Evolutionary conservation across 1,140 invertebrate species (phyloP).

Genomic region (Solenopsis invicta): DNA sequence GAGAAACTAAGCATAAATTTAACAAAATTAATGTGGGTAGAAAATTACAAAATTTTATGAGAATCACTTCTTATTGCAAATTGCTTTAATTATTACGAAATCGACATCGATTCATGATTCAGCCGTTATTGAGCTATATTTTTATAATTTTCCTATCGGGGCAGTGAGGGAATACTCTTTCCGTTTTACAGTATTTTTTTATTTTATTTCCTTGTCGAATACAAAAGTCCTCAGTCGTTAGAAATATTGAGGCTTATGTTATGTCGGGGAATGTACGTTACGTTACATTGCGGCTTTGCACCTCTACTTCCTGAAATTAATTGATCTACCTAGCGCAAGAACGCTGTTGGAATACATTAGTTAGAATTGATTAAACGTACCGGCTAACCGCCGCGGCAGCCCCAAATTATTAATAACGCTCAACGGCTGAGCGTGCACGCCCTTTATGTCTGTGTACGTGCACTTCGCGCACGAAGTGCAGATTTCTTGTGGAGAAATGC

Average conservation of each 20-base stretch:
- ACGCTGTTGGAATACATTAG: conserved; percentile 31
- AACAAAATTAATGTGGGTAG: no score
- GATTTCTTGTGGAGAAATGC: conserved; percentile 82
- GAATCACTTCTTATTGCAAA: no score
- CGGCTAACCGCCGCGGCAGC: conserved; percentile 79
- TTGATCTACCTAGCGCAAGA: not conserved
- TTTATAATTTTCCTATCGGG: not conserved
- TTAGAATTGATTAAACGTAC: conserved; percentile 74
- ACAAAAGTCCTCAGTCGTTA: not conserved
- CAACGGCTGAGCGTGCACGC: conserved; percentile 80
- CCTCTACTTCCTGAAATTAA: not conserved
- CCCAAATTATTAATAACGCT: conserved; percentile 79
- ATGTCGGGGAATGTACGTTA: not conserved
- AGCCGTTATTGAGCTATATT: no score
- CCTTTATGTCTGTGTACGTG: conserved; percentile 80
- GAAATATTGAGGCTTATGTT: not conserved
- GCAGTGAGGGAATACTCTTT: no score
- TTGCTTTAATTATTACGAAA: no score
- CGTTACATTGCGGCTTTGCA: not conserved
- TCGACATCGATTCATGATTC: no score
- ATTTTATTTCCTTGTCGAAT: not conserved
- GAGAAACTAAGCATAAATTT: no score
- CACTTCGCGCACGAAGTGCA: conserved; percentile 86
- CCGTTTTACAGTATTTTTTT: not conserved
- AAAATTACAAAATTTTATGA: no score